Base-by-base conservation (phyloP, 2,888 invertebrate species). In the Eupithecia insigniata region DNA sequence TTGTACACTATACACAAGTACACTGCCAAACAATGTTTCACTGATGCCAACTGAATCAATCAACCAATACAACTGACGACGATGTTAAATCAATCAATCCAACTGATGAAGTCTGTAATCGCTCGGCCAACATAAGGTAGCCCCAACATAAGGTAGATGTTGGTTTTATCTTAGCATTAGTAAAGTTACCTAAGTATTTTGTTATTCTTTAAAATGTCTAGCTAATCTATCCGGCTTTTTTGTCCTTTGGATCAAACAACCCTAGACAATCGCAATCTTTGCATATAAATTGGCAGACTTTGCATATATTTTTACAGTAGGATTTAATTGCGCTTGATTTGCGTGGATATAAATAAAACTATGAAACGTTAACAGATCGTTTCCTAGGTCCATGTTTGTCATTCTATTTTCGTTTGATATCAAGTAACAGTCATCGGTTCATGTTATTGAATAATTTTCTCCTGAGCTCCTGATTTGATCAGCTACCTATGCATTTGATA, bases 211-310 rank as follows among this genome's bases (percentile, higher is more conserved):
- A 10, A 51, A 51, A 3, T 51, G 12, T 12, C 12, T 55, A 5
- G 5, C 1, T 55, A 22, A 14, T 34, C 1, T 34, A 62, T 46
- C 32, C 69, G 71, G 58, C 58, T 67, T 69, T 74, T 69, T 2
- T 0, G 30, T 66, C 14, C 16, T 6, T n/a, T n/a, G n/a, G n/a
- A 58, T 18, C 26, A 30, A 34, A 5, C 74, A 46, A 30, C 71
- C 39, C 71, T 67, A 74, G 46, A 51, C 58, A 18, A 39, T 26
- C 67, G 70, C 76, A 74, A 81, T 74, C 76, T 81, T 79, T 81
- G 82, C 84, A 83, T 84, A 81, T 77, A 79, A 83, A 84, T 84
- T 78, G 81, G 80, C 67, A 66, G 68, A 69, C 75, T 84, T 83
- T 78, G 78, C 82, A 81, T 82, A 78, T 72, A 76, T 71, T 71